Evolutionary conservation across 2,888 invertebrate species (phyloP).

Genomic region (Ophion ellenae): DNA sequence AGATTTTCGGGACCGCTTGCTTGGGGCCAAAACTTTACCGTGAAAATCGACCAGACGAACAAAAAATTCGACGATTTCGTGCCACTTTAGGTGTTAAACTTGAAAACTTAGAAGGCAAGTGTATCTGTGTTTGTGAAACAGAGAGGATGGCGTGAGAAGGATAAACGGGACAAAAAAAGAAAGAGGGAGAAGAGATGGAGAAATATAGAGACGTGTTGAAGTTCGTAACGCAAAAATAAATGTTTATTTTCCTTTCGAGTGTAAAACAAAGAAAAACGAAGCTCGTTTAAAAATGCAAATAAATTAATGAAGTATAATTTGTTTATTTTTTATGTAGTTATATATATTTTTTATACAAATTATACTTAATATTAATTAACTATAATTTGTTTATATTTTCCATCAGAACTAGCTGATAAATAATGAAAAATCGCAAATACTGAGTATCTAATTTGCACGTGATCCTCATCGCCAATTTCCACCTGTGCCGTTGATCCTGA

Average conservation of each 20-base stretch:
- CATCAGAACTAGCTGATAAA: no score
- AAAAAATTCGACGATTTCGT: conserved; percentile 32
- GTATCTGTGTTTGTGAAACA: not conserved
- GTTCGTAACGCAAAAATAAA: not conserved
- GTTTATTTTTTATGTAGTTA: no score
- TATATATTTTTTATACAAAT: no score
- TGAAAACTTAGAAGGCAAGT: not conserved
- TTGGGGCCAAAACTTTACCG: conserved; percentile 37
- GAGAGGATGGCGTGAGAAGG: not conserved
- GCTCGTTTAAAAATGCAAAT: not conserved
- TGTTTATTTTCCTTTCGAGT: not conserved
- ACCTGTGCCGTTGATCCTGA: no score
- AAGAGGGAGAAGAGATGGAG: not conserved
- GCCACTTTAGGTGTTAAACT: conserved; percentile 5
- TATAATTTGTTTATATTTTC: no score
- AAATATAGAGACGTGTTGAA: no score
- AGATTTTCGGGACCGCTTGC: not conserved
- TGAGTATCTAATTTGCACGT: no score
- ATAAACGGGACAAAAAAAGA: not conserved
- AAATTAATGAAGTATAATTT: conserved; percentile 1
- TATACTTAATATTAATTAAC: no score
- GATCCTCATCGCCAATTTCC: no score
- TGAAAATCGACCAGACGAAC: conserved; percentile 29
- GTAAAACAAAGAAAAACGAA: not conserved
- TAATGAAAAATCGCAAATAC: no score